A percentile compares a stretch with the other conserved stretches of the same genome.
Conservation (phyloP, 2,888 invertebrate species). For the Patella ulyssiponensis region DNA sequence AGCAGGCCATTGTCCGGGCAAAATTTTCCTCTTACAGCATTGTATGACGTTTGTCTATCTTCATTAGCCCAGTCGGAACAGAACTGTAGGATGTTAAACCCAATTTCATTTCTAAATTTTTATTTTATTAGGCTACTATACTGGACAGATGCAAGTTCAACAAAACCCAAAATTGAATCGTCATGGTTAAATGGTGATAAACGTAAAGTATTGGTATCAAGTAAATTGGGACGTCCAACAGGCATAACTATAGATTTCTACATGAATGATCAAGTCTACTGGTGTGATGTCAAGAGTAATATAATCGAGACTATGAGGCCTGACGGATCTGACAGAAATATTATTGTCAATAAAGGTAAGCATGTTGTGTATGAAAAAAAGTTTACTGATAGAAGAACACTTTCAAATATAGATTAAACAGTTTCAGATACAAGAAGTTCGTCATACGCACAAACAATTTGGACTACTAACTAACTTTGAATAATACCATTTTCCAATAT, state of each 20-base stretch:
- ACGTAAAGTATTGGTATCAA: constrained; percentile 82
- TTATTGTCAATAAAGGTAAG: constrained; percentile 51
- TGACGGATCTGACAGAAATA: constrained; percentile 65
- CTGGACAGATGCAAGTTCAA: constrained; percentile 93
- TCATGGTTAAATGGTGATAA: constrained; percentile 98
- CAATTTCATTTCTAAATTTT: not conserved
- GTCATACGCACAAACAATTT: too few relatives aligned
- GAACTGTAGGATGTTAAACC: too few relatives aligned
- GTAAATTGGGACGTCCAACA: constrained; percentile 82
- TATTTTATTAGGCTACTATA: constrained; percentile 81
- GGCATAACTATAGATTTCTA: constrained; percentile 88
- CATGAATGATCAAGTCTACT: constrained; percentile 87
- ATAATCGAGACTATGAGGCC: constrained; percentile 66
- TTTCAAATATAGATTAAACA: too few relatives aligned
- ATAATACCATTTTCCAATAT: too few relatives aligned
- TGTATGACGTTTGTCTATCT: too few relatives aligned
- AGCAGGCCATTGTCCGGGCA: too few relatives aligned
- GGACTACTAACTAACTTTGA: too few relatives aligned
- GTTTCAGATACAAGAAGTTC: too few relatives aligned
- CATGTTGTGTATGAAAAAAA: not conserved
- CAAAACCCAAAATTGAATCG: constrained; percentile 89
- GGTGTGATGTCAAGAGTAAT: constrained; percentile 89
- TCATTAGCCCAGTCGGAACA: too few relatives aligned
- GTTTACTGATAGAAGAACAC: not conserved
- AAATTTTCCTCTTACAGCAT: too few relatives aligned